Base-by-base conservation (phyloP, 2,113 vertebrate species). In the Athene noctua region DNA sequence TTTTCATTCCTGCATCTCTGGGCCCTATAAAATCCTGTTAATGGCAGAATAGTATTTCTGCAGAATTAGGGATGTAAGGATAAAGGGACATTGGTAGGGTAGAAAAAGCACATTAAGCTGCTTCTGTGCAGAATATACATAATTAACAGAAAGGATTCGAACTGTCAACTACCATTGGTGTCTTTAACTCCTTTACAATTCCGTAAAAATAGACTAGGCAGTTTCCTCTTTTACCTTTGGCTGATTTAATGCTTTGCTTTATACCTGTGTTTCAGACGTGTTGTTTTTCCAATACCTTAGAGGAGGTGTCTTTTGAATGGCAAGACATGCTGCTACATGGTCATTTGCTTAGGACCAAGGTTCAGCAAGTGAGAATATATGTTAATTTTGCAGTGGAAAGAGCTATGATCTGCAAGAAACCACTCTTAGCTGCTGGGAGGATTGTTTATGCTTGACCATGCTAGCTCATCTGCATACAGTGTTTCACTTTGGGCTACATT, bases 21-120 rank as follows among this genome's bases (percentile, higher is more conserved):
- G 59, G 18, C n/a, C 51, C 78, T 73, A 25, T 80, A 78, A 94
- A 97, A 96, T 95, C 88, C 88, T 92, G 65, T 95, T 96, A 91
- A 34, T 72, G 80, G 59, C 25, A 10, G 57, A 52, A 68, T 36
- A 81, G 30, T 57, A 57, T 78, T 92, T 84, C 78, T 95, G 59
- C 54, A 88, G 89, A 81, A 80, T 86, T 80, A 90, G 44, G 17
- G 40, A 51, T 49, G 57, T 51, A 49, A 62, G 47, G 52, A 88
- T 96, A 78, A 87, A 94, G 66, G 44, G 54, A 51, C 54, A 20
- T 26, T 38, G 51, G 86, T 44, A 47, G 34, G 70, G 80, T 55
- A 82, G 91, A 67, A 88, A 80, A 72, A 86, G 61, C 86, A 44
- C 70, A 51, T 81, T 92, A 89, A 92, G 63, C 79, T 90, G 66